Percentiles rank a stretch among this genome's conserved stretches.
Evolutionary conservation across 2,888 invertebrate genomes (phyloP).

Genomic region (Caenorhabditis sp.): DNA sequence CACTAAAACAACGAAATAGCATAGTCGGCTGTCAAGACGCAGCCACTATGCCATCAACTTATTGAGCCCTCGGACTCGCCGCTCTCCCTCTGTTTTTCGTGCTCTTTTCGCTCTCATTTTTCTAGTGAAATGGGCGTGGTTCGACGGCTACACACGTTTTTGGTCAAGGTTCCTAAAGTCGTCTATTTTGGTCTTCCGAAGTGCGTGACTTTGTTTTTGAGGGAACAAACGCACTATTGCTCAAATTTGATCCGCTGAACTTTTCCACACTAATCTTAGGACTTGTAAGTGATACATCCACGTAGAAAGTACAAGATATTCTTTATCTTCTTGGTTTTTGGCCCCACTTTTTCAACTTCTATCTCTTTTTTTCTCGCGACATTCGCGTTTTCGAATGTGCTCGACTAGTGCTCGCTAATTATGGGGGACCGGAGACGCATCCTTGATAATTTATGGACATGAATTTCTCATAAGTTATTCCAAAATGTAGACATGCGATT

Average conservation of each 20-base stretch:
- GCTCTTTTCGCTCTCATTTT: slow-evolving; percentile 20
- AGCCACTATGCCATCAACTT: slow-evolving; percentile 47
- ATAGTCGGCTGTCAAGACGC: slow-evolving; percentile 19
- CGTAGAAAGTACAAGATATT: too few relatives aligned
- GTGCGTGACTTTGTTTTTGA: background rate
- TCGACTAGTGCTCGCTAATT: background rate
- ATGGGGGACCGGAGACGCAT: slow-evolving; percentile 4
- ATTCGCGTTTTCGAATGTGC: background rate
- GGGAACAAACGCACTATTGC: background rate
- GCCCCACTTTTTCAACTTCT: background rate
- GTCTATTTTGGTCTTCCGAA: background rate
- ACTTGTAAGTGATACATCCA: too few relatives aligned
- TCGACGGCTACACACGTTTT: slow-evolving; percentile 16
- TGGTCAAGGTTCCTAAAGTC: slow-evolving; percentile 18
- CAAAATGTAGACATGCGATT: slow-evolving; percentile 28
- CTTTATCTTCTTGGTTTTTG: too few relatives aligned
- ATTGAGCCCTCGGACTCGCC: slow-evolving; percentile 42
- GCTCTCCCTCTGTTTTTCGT: slow-evolving; percentile 15
- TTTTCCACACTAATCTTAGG: too few relatives aligned
- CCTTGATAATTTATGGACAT: slow-evolving; percentile 23
- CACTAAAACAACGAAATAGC: slow-evolving; percentile 29
- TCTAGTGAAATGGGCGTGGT: slow-evolving; percentile 40
- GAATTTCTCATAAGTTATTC: slow-evolving; percentile 37
- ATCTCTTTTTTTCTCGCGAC: slow-evolving; percentile 2
- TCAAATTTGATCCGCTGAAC: background rate